Conservation (phyloP, 2,113 vertebrate genomes). For the Anser cygnoides region DNA sequence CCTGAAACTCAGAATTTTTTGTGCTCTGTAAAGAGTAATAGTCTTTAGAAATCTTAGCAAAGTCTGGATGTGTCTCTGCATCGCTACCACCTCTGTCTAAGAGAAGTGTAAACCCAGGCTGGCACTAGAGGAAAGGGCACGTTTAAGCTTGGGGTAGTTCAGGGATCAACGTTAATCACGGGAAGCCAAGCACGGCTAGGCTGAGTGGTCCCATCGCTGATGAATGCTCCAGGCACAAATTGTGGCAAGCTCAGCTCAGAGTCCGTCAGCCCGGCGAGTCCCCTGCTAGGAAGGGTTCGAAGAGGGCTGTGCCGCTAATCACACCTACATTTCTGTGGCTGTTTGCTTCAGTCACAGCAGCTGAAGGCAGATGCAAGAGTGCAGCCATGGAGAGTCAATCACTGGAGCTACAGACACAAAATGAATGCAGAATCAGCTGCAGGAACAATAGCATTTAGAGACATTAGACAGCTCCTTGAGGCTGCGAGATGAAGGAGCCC, state of each 20-base stretch:
- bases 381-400: neutral
- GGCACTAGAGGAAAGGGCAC: neutral
- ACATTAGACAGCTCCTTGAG: neutral
- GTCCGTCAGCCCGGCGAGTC: neutral
- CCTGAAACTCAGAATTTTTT: neutral
- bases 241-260: neutral
- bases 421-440: neutral
- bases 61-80: neutral
- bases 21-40: neutral
- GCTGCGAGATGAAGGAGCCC: neutral
- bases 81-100: neutral
- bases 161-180: neutral
- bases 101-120: neutral
- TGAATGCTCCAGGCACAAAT: neutral
- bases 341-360: neutral
- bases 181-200: neutral
- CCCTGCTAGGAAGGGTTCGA: neutral
- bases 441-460: constrained; percentile 28
- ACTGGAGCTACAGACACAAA: neutral
- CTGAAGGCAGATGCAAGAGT: neutral
- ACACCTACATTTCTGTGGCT: neutral
- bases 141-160: neutral
- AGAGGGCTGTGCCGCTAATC: neutral
- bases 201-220: neutral
- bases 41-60: neutral